Evolutionary conservation across 1,140 invertebrate genomes (phyloP).

Genomic region (Saxidomus purpurata): DNA sequence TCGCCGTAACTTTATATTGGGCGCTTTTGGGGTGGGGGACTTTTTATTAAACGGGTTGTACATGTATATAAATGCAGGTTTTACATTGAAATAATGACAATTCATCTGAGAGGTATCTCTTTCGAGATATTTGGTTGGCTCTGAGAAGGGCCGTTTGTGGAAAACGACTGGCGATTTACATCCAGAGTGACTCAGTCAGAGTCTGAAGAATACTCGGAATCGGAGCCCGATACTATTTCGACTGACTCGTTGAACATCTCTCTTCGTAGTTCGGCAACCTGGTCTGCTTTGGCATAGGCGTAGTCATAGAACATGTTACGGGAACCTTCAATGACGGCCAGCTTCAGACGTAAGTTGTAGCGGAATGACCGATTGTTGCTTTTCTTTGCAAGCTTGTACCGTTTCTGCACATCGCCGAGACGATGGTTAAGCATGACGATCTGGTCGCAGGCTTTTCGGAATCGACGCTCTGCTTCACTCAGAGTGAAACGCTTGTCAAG

Average conservation of each 20-base stretch:
- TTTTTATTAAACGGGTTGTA: slow-evolving; percentile 18
- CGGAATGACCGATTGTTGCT: slow-evolving; percentile 17
- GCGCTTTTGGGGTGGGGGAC: neutral
- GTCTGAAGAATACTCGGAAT: too few relatives aligned
- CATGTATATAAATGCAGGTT: neutral
- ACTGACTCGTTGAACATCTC: too few relatives aligned
- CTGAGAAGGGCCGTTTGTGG: too few relatives aligned
- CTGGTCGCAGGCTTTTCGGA: slow-evolving; percentile 49
- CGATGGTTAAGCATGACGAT: slow-evolving; percentile 54
- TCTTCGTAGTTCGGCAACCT: slow-evolving; percentile 61
- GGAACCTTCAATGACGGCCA: slow-evolving; percentile 69
- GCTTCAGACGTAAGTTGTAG: slow-evolving; percentile 46
- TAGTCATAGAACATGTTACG: slow-evolving; percentile 73
- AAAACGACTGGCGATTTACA: too few relatives aligned
- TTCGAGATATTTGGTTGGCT: too few relatives aligned
- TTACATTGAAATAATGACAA: slow-evolving; percentile 38
- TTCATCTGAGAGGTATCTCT: too few relatives aligned
- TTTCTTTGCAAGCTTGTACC: slow-evolving; percentile 40
- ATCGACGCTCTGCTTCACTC: slow-evolving; percentile 39
- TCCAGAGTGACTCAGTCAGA: too few relatives aligned
- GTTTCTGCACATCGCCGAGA: slow-evolving; percentile 34
- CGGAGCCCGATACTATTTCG: too few relatives aligned
- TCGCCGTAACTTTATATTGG: neutral
- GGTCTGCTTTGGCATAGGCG: slow-evolving; percentile 67
- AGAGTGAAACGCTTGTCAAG: slow-evolving; percentile 44